phyloP scores from a whole-genome alignment of 2,113 vertebrate species.

The Collichthys lucidus region DNA sequence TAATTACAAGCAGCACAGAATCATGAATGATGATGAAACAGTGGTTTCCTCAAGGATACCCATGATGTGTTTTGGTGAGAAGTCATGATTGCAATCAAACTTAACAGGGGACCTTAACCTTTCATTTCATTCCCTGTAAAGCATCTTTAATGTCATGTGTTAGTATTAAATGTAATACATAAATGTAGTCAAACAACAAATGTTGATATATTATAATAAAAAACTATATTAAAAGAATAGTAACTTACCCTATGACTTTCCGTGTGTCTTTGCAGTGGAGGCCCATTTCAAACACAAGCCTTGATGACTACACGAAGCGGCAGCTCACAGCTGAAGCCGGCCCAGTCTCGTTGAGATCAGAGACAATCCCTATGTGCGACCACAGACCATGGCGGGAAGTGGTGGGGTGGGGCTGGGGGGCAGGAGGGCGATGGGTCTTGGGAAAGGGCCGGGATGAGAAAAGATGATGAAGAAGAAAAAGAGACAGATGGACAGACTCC shows the following conservation, averaged over 20 bases:
- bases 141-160: background rate
- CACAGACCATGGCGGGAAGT: conserved; percentile 18
- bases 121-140: background rate
- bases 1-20: too few relatives aligned
- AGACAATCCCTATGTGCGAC: conserved; percentile 34
- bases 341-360: conserved; percentile 55
- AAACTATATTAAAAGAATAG: background rate
- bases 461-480: background rate
- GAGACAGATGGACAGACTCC: background rate
- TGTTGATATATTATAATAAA: too few relatives aligned
- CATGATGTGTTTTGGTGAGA: too few relatives aligned
- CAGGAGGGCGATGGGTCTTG: background rate
- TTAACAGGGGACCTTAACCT: background rate
- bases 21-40: too few relatives aligned
- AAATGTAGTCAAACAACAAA: background rate
- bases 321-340: conserved; percentile 29
- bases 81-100: too few relatives aligned
- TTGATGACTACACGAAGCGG: conserved; percentile 73
- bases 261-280: conserved; percentile 88
- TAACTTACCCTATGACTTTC: background rate
- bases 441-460: background rate
- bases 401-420: background rate
- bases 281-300: conserved; percentile 99
- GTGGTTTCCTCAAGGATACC: too few relatives aligned
- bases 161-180: background rate